These are phyloP conservation scores for Setophaga coronata DNA, from an alignment of 2,113 vertebrate genomes.

Conservation along the genomic window DNA sequence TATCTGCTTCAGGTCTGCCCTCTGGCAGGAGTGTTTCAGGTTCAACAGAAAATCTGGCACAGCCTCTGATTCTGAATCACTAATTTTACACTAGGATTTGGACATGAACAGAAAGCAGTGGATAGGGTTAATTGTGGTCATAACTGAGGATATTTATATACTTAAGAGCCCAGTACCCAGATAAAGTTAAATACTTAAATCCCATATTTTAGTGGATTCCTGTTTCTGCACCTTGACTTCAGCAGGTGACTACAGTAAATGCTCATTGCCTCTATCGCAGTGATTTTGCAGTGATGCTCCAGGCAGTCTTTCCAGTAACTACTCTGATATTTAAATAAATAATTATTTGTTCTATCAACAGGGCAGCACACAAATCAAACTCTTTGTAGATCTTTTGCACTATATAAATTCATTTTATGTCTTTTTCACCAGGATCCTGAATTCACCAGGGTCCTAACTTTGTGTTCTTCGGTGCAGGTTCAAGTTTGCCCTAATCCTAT, in stretches of 20 bases:
- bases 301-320: background rate
- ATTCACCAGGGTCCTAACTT: background rate
- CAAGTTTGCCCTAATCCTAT: background rate
- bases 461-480: background rate
- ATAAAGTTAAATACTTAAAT: background rate
- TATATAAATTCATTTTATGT: background rate
- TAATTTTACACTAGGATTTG: background rate
- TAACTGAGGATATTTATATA: background rate
- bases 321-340: slow-evolving; percentile 7
- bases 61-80: background rate
- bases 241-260: background rate
- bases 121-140: background rate
- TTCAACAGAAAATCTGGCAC: background rate
- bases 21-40: background rate
- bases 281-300: background rate
- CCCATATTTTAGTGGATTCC: background rate
- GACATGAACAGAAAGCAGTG: background rate
- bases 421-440: background rate
- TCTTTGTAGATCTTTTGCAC: background rate
- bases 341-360: background rate
- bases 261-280: background rate
- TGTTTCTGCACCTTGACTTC: background rate
- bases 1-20: background rate
- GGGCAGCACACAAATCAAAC: background rate
- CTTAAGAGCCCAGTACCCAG: background rate